Evolutionary conservation across 2,888 invertebrate species (phyloP), one percentile per base, ranked within the genome.

Genomic region (Chironomus riparius): DNA sequence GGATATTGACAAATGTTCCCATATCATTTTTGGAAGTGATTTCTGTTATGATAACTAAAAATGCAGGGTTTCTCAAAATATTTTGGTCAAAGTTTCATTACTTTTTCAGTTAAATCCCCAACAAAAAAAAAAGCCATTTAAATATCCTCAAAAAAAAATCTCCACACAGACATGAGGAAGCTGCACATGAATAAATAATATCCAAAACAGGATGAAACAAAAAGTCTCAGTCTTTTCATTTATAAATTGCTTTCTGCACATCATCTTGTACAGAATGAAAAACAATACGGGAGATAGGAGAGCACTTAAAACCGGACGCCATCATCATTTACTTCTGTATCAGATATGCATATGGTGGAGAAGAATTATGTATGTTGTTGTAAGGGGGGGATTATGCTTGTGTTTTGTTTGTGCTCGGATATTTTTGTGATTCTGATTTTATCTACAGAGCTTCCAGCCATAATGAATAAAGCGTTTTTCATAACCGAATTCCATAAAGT

Each of bases 1-100:
- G 77, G 79, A 77, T 78, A 79, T 48, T 22, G 48, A 21, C 69
- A 38, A 69, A 47, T 21, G 18, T 47, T 47, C 15, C 21, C 4
- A 50, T n/a, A 15, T 15, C 15, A 15, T 50, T 50, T 3, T 38
- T 38, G 38, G 38, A 38, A 38, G 38, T 38, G 38, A 38, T 38
- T 38, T 7, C 10, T 10, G 10, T 38, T 38, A 28, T 38, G 38
- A 38, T 10, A 10, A 38, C 4, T 38, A 38, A 38, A 38, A 38
- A 2, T 38, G 1, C 4, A 28, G 28, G 6, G 1, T 28, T 28
- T 28, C 1, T n/a, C 28, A 28, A 38, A 38, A 38, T 10, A 38
- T 38, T 38, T 38, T 38, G 38, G 38, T 38, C 38, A 10, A 38
- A 38, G 7, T 38, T 38, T 38, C 38, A 38, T 38, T 38, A 38